Conservation (phyloP, 2,888 invertebrate species). For the Galeopsomyia nigrocyanea region DNA sequence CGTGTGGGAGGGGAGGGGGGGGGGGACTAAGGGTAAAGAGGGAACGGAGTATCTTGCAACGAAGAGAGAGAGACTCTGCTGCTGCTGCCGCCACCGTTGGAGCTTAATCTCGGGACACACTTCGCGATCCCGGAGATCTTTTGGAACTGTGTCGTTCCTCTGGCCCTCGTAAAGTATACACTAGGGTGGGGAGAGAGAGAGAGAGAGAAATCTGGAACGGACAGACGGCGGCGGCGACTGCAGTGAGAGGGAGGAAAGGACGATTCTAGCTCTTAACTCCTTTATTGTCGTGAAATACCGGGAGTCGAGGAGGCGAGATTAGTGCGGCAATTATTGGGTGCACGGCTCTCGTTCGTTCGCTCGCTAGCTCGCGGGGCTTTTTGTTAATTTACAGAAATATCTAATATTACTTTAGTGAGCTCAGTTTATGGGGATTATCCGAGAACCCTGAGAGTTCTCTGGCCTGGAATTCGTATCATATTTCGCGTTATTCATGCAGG, state of each 20-base stretch:
- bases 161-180: slow-evolving; percentile 42
- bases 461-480: not conserved
- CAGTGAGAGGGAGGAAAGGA: too few relatives aligned
- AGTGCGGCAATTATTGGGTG: slow-evolving; percentile 40
- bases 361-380: not conserved
- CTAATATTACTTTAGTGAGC: not conserved
- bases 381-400: slow-evolving; percentile 23
- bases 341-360: not conserved
- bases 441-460: not conserved
- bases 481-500: not conserved
- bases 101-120: slow-evolving; percentile 47
- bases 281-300: slow-evolving; percentile 40
- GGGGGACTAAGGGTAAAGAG: not conserved
- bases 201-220: slow-evolving; percentile 37
- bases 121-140: slow-evolving; percentile 43
- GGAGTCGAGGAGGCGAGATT: slow-evolving; percentile 23
- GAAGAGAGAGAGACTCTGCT: not conserved
- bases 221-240: slow-evolving; percentile 26
- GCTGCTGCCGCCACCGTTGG: slow-evolving; percentile 9
- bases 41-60: slow-evolving; percentile 18
- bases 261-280: slow-evolving; percentile 37
- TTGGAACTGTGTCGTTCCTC: slow-evolving; percentile 43
- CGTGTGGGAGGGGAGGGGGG: slow-evolving; percentile 30
- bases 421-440: not conserved
- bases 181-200: slow-evolving; percentile 15